Base-by-base conservation (phyloP, 1,140 invertebrate genomes). In the Brachystomella parvula region DNA sequence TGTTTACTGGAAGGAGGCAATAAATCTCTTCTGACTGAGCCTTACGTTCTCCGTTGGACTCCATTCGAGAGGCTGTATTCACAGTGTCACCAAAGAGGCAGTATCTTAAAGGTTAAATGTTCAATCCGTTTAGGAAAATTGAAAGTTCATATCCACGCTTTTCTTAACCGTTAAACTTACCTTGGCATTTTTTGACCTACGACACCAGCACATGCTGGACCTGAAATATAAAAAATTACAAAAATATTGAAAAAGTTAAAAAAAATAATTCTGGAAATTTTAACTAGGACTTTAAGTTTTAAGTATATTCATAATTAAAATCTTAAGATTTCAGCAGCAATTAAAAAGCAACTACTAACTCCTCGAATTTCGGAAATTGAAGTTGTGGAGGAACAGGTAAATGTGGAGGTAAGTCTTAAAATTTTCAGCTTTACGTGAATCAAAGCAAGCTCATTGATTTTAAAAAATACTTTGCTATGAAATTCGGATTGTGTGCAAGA, bases 61-160 rank as follows among this genome's bases (percentile, higher is more conserved):
- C 94, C 93, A 97, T 96, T 63, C 94, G 81, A 0, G 89, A 92
- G 3, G 91, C 90, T 0, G 92, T 95, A 75, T 95, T 95, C 0
- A 96, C 94, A 0, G 94, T 96, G 77, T 97, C 94, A 0, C 92
- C 91, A 75, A 95, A 95, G 17, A 96, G 81, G 78, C 92, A 94
- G 78, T 94, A 94, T 58, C 91, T 82, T 0, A 90, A 79, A 28
- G 17, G 21, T 12, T 21, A 59, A 26, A 59, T 29, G 28, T 53
- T 53, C 9, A 53, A 6, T 19, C 6, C 35, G 19, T 19, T 39
- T 39, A 9, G 19, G 35, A 39, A 39, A 9, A 39, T 39, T 12
- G 9, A 44, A 44, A 44, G 9, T 12, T 44, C n/a, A 44, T 12
- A 44, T 9, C 39, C 24, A 53, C 12, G 24, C 3, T 53, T 53